phyloP scores from a whole-genome alignment of 1,140 invertebrate species.

The Atta colombica region DNA sequence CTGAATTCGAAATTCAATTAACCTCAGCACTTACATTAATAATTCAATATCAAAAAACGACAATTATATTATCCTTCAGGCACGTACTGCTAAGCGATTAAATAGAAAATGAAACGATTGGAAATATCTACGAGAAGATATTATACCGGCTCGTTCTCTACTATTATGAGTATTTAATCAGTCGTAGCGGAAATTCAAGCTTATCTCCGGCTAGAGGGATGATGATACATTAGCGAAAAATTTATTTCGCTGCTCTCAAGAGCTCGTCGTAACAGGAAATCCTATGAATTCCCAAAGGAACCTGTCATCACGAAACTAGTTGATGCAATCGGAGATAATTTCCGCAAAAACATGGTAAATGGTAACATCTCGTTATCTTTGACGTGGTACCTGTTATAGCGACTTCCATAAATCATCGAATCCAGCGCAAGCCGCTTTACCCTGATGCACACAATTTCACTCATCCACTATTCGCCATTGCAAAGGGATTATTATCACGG shows the following conservation, averaged over 20 bases:
- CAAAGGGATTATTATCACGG: constrained; percentile 49
- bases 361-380: constrained; percentile 39
- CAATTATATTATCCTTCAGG: neutral
- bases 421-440: constrained; percentile 12
- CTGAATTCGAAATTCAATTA: constrained; percentile 82
- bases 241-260: neutral
- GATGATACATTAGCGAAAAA: constrained; percentile 14
- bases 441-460: constrained; percentile 36
- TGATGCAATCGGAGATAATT: constrained; percentile 26
- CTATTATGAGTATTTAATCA: constrained; percentile 1
- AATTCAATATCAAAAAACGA: constrained; percentile 66
- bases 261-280: constrained; percentile 18
- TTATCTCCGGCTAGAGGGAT: neutral
- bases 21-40: constrained; percentile 78
- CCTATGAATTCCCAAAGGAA: constrained; percentile 18
- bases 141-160: neutral
- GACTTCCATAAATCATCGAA: constrained; percentile 44
- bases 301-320: neutral
- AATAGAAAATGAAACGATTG: neutral
- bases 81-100: constrained; percentile 32
- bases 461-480: constrained; percentile 44
- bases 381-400: neutral
- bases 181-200: constrained; percentile 9
- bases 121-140: constrained; percentile 11
- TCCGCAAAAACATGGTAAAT: constrained; percentile 35